phyloP scores from a whole-genome alignment of 2,888 invertebrate genomes.

The Salticus scenicus region DNA sequence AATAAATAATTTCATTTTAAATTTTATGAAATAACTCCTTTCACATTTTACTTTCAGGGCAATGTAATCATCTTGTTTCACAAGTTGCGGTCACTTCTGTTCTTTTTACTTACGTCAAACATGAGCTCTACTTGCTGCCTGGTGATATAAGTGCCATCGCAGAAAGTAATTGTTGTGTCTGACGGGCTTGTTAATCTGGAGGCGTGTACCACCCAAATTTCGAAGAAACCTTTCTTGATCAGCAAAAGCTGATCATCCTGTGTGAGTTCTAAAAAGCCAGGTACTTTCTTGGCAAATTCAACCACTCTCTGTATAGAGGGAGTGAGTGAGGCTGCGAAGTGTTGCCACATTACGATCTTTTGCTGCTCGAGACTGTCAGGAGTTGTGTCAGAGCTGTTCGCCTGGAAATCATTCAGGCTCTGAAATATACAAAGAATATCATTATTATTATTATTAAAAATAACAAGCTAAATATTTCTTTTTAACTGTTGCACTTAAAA shows the following conservation, averaged over 20 bases:
- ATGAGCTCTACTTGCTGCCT: constrained; percentile 88
- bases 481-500: too few species aligned
- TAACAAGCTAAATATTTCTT: too few species aligned
- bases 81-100: too few species aligned
- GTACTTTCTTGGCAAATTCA: constrained; percentile 95
- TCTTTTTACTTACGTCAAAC: constrained; percentile 90
- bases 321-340: constrained; percentile 88
- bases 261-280: constrained; percentile 89
- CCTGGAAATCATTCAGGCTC: constrained; percentile 71
- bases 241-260: constrained; percentile 98
- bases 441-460: too few species aligned
- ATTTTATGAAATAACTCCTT: too few species aligned
- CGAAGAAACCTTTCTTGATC: constrained; percentile 97
- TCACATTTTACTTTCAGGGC: too few species aligned
- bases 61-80: too few species aligned
- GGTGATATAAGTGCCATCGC: constrained; percentile 90
- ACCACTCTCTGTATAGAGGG: constrained; percentile 95
- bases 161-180: constrained; percentile 85
- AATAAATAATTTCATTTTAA: too few species aligned
- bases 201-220: constrained; percentile 93
- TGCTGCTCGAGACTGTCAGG: constrained; percentile 80
- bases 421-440: too few species aligned
- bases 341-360: constrained; percentile 90
- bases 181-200: constrained; percentile 86
- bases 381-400: background rate